Evolutionary conservation across 2,113 vertebrate genomes (phyloP).

Genomic region (Callocephalon fimbriatum): DNA sequence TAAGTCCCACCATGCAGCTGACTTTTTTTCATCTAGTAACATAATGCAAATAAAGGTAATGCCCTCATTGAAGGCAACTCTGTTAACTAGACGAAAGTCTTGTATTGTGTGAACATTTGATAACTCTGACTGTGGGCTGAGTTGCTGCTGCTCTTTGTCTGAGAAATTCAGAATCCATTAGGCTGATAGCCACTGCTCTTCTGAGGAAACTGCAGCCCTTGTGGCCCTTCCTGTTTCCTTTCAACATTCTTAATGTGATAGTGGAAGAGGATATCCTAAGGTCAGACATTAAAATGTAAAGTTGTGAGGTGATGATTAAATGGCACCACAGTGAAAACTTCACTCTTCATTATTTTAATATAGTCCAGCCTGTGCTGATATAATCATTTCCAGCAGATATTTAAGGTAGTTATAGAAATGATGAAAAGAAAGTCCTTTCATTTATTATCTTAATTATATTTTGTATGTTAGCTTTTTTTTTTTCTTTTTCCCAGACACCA

Average conservation of each 20-base stretch:
- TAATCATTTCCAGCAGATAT: conserved; percentile 62
- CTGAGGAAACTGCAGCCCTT: conserved; percentile 65
- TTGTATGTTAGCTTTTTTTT: background rate
- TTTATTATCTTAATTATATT: conserved; percentile 67
- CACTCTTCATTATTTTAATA: conserved; percentile 69
- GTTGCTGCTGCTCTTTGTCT: conserved; percentile 59
- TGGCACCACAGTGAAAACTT: conserved; percentile 60
- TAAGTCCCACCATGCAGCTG: background rate
- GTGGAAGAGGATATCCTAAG: conserved; percentile 71
- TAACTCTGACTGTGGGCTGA: conserved; percentile 42
- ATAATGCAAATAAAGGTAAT: conserved; percentile 1
- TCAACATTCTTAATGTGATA: conserved; percentile 71
- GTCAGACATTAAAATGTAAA: conserved; percentile 72
- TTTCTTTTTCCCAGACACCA: background rate
- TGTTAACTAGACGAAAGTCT: conserved; percentile 50
- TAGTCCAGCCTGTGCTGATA: conserved; percentile 38
- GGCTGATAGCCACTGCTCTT: conserved; percentile 60
- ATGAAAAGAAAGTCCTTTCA: conserved; percentile 66
- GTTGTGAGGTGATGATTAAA: conserved; percentile 71
- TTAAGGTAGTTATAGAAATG: conserved; percentile 53
- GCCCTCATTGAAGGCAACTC: background rate
- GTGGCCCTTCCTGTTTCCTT: conserved; percentile 73
- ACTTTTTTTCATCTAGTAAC: background rate
- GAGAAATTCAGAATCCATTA: conserved; percentile 65
- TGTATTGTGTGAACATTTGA: conserved; percentile 36